Conservation (phyloP, 1,140 invertebrate genomes). For the Trypoxylus dichotomus region DNA sequence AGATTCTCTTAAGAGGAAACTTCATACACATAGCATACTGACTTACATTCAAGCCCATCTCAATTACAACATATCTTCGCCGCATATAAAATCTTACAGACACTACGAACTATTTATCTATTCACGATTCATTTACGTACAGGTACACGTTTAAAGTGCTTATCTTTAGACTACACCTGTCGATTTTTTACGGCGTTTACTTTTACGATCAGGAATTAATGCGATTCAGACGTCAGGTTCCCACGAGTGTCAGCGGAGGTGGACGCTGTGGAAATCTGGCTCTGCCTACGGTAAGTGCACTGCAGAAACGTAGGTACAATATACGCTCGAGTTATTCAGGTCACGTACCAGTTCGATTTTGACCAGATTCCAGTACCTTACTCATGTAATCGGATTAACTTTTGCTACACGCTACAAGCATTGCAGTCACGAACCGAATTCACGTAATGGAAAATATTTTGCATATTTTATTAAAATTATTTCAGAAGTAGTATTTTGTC, state of each 20-base stretch:
- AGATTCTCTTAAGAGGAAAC: no score
- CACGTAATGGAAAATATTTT: slow-evolving; percentile 2
- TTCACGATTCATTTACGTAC: background rate
- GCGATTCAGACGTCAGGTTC: background rate
- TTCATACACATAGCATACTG: no score
- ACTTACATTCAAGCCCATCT: no score
- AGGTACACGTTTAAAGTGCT: background rate
- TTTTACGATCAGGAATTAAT: slow-evolving; percentile 1
- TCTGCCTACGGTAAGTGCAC: background rate
- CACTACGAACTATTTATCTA: background rate
- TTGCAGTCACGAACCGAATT: background rate
- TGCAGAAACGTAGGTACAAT: slow-evolving; percentile 1
- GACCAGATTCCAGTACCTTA: slow-evolving; percentile 23
- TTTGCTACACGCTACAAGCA: background rate
- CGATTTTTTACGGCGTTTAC: slow-evolving; percentile 1
- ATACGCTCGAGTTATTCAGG: slow-evolving; percentile 10
- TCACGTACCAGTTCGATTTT: slow-evolving; percentile 21
- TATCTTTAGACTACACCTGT: slow-evolving; percentile 4
- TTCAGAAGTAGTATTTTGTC: background rate
- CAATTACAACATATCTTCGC: no score
- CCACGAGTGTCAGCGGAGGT: slow-evolving; percentile 14
- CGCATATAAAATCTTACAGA: no score
- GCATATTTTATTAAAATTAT: background rate
- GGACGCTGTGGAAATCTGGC: slow-evolving; percentile 14
- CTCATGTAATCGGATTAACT: slow-evolving; percentile 16